A percentile compares a stretch with the other conserved stretches of the same genome.
Conservation (phyloP, 37 sponge, comb jelly and placozoan genomes). For the Haliclona indistincta region DNA sequence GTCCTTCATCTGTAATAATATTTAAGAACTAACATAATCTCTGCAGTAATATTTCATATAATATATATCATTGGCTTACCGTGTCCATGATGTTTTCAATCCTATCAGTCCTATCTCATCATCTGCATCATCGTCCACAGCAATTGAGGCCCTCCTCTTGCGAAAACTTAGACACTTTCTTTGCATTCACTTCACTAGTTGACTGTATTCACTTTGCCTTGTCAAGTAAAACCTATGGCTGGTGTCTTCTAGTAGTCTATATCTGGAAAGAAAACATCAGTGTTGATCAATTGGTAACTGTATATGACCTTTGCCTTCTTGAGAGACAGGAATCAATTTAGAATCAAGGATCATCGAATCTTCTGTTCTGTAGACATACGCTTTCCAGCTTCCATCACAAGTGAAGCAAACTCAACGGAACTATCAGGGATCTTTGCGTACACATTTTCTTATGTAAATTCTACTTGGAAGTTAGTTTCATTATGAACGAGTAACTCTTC, state of each 20-base stretch:
- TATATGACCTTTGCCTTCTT: constrained; percentile 10
- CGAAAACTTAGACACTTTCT: neutral
- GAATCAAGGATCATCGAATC: constrained; percentile 2
- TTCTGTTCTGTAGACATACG: neutral
- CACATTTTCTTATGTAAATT: neutral
- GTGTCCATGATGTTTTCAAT: no score
- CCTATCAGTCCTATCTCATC: no score
- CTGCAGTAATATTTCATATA: no score
- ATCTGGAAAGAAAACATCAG: neutral
- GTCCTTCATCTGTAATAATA: no score
- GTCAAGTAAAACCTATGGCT: neutral
- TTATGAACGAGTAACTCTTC: no score
- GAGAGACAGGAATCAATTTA: neutral
- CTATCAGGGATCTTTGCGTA: constrained; percentile 4
- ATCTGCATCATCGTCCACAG: no score
- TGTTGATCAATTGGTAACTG: no score
- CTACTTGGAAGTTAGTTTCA: no score
- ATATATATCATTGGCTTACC: no score
- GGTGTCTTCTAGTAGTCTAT: constrained; percentile 6
- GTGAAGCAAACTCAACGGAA: neutral
- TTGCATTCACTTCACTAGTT: neutral
- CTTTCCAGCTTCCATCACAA: neutral
- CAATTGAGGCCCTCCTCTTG: constrained; percentile 5
- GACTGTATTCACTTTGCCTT: neutral
- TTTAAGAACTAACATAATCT: no score